Evolutionary conservation across 2,797 vertebrate species (phyloP).

Genomic region (Centropyge bicolor): DNA sequence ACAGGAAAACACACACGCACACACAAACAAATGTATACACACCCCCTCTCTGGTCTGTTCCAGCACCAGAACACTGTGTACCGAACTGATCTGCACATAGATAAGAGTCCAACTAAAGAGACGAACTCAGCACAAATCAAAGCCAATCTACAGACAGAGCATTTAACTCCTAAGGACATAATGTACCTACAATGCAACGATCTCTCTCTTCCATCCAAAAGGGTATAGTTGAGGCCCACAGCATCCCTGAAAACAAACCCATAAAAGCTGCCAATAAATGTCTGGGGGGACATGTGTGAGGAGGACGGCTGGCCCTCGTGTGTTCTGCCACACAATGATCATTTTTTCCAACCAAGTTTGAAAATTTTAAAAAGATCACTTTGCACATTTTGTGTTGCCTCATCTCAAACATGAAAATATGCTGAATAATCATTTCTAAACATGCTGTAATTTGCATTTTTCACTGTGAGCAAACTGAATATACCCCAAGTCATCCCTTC

Average conservation of each 20-base stretch:
- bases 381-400: neutral
- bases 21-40: constrained; percentile 21
- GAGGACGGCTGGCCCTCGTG: neutral
- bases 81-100: constrained; percentile 50
- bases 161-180: constrained; percentile 6
- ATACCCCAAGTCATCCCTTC: neutral
- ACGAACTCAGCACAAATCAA: constrained; percentile 3
- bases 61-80: constrained; percentile 63
- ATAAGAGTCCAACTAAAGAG: neutral
- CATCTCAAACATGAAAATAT: neutral
- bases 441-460: neutral
- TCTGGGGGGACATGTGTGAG: neutral
- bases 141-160: constrained; percentile 19
- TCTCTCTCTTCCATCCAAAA: constrained; percentile 1
- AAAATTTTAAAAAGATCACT: neutral
- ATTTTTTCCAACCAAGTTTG: neutral
- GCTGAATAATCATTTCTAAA: neutral
- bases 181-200: constrained; percentile 5
- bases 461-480: neutral
- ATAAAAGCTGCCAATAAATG: constrained; percentile 35
- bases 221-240: neutral
- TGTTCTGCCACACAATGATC: constrained; percentile 12
- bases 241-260: constrained; percentile 16
- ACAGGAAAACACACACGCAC: constrained; percentile 33
- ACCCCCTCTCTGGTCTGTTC: constrained; percentile 7